phyloP scores from a whole-genome alignment of 2,888 invertebrate species.

The Tetragonisca angustula region DNA sequence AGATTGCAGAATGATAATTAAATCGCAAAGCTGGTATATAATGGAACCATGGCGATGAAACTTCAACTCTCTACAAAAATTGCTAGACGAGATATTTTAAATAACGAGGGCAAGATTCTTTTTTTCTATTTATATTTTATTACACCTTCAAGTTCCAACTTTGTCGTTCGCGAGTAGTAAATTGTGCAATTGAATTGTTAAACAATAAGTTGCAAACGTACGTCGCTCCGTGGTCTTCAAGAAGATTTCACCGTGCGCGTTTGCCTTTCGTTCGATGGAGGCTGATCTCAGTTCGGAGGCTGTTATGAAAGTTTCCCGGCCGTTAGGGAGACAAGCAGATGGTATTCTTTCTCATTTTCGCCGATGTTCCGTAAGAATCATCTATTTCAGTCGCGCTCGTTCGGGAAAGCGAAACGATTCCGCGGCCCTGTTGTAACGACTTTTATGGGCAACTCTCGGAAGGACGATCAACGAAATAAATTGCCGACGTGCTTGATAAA shows the following conservation, averaged over 20 bases:
- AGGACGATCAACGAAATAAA: slow-evolving; percentile 70
- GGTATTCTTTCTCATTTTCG: slow-evolving; percentile 19
- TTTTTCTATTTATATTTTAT: too few species aligned
- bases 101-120: too few species aligned
- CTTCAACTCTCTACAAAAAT: too few species aligned
- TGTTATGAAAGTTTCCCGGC: slow-evolving; percentile 16
- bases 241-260: neutral
- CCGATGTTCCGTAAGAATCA: slow-evolving; percentile 36
- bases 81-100: too few species aligned
- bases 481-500: slow-evolving; percentile 59
- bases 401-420: slow-evolving; percentile 50
- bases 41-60: too few species aligned
- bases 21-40: too few species aligned
- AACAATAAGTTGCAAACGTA: too few species aligned
- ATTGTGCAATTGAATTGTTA: too few species aligned
- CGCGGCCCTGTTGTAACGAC: slow-evolving; percentile 57
- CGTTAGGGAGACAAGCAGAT: neutral
- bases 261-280: neutral
- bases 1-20: too few species aligned
- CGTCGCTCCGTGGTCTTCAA: too few species aligned
- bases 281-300: neutral
- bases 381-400: slow-evolving; percentile 33
- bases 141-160: too few species aligned
- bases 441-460: slow-evolving; percentile 67
- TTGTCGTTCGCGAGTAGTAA: too few species aligned